Conservation (phyloP, 2,113 vertebrate species). For the Osmerus eperlanus region DNA sequence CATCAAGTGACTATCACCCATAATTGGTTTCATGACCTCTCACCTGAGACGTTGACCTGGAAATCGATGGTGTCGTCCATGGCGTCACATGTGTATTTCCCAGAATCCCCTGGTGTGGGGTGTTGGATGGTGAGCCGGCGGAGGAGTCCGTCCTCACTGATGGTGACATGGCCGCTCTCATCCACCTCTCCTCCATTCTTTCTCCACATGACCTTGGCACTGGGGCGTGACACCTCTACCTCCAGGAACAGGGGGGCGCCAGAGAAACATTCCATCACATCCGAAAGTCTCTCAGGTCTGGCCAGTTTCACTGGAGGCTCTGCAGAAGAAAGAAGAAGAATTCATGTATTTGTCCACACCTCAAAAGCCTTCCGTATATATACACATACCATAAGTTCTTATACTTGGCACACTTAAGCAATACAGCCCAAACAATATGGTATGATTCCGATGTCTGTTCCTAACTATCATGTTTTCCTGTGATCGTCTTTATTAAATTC, state of each 20-base stretch:
- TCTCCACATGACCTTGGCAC: slow-evolving; percentile 68
- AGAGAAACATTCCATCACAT: slow-evolving; percentile 41
- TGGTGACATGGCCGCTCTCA: slow-evolving; percentile 50
- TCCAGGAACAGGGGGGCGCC: slow-evolving; percentile 66
- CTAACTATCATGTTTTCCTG: no score
- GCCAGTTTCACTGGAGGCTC: slow-evolving; percentile 63
- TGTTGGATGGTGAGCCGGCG: slow-evolving; percentile 64
- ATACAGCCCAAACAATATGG: no score
- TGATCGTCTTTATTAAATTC: no score
- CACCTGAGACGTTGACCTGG: slow-evolving; percentile 81
- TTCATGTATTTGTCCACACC: no score
- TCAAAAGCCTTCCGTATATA: no score
- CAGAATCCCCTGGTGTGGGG: slow-evolving; percentile 60
- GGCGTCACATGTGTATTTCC: slow-evolving; percentile 78
- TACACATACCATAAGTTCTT: no score
- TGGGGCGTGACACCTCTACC: slow-evolving; percentile 61
- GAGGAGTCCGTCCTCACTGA: slow-evolving; percentile 54
- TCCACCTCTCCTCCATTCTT: slow-evolving; percentile 62
- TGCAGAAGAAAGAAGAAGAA: slow-evolving; percentile 27
- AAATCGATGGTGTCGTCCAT: slow-evolving; percentile 74
- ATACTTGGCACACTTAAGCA: no score
- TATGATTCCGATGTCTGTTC: no score
- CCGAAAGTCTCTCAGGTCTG: slow-evolving; percentile 29
- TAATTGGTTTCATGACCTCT: slow-evolving; percentile 31
- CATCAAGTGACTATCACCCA: no score